These are phyloP conservation scores for Butorides virescens DNA, from an alignment of 2,113 vertebrate species.

Conservation along the genomic window DNA sequence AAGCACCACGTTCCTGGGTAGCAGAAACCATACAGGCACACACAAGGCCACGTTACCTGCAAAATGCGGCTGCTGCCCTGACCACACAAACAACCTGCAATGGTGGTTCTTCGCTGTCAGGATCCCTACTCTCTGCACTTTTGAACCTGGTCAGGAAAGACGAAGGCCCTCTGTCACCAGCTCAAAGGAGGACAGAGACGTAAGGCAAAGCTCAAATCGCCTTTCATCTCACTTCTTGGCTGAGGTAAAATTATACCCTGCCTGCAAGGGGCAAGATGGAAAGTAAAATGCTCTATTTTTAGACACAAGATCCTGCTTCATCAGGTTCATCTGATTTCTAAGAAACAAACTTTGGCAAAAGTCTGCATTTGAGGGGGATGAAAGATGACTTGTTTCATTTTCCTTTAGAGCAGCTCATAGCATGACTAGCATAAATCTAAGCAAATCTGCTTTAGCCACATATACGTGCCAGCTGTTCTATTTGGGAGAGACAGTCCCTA, in stretches of 20 bases:
- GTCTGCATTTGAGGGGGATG: neutral
- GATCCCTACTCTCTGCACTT: neutral
- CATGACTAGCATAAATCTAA: neutral
- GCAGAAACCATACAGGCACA: neutral
- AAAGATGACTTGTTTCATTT: constrained; percentile 14
- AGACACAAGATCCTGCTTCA: constrained; percentile 3
- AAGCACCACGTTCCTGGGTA: neutral
- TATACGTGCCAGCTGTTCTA: neutral
- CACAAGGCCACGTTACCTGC: neutral
- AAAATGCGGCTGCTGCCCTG: neutral
- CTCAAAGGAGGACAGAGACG: neutral
- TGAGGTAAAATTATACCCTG: constrained; percentile 14
- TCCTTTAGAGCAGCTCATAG: neutral
- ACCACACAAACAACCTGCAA: neutral
- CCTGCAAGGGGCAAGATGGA: neutral
- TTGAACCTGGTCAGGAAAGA: neutral
- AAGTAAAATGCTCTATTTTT: constrained; percentile 39
- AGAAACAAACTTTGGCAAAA: constrained; percentile 39
- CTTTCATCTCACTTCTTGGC: constrained; percentile 16
- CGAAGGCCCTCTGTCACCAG: neutral
- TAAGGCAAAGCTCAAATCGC: neutral
- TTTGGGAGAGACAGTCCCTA: neutral
- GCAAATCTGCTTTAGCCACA: constrained; percentile 11
- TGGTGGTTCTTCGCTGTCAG: neutral
- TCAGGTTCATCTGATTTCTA: constrained; percentile 38